Conservation (phyloP, 1,140 invertebrate species). For the Aphis craccivora region DNA sequence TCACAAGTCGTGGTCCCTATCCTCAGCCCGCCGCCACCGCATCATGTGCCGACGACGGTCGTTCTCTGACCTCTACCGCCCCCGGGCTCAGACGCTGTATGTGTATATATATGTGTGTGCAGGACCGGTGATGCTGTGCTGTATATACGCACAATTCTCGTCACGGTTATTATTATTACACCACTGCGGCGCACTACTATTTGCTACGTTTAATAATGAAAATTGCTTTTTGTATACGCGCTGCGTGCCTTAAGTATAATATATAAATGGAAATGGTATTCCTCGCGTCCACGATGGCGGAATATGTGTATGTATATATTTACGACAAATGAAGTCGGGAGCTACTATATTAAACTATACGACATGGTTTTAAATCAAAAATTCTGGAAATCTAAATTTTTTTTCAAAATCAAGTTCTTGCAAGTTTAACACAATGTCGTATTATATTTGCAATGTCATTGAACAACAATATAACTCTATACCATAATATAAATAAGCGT, state of each 20-base stretch:
- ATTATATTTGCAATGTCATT: no score
- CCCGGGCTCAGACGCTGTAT: neutral
- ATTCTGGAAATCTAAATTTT: no score
- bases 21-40: neutral
- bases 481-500: no score
- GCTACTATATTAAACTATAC: neutral
- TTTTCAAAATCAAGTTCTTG: no score
- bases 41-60: neutral
- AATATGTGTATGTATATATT: neutral
- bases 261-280: neutral
- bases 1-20: neutral
- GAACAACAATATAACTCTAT: no score
- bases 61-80: neutral
- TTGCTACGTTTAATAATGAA: slow-evolving; percentile 42
- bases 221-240: slow-evolving; percentile 1
- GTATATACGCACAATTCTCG: neutral
- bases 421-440: no score
- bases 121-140: neutral
- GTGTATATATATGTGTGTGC: neutral
- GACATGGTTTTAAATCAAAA: no score
- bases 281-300: no score
- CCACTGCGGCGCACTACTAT: neutral
- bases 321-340: neutral
- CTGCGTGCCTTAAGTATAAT: neutral
- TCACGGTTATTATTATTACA: slow-evolving; percentile 12